A percentile compares a stretch with the other conserved stretches of the same genome.
Evolutionary conservation across 2,888 invertebrate species (phyloP).

Genomic region (Papilio elwesi): DNA sequence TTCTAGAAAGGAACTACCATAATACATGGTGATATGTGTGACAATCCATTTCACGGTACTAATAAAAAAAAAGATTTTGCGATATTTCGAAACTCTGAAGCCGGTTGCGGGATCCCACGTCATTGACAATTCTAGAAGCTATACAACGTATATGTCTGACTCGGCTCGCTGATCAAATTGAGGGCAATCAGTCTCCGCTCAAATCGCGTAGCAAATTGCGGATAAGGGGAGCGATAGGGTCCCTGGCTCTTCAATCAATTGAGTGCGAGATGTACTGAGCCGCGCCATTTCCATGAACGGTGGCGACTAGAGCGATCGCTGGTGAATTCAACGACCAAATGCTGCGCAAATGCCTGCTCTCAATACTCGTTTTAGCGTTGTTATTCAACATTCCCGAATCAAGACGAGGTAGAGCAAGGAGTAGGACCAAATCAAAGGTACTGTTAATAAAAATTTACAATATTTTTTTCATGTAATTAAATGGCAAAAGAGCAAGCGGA

Average conservation of each 20-base stretch:
- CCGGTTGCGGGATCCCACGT: constrained; percentile 15
- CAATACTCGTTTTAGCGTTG: constrained; percentile 51
- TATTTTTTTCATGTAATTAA: too few relatives aligned
- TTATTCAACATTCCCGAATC: constrained; percentile 71
- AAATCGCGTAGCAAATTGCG: constrained; percentile 61
- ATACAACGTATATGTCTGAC: background rate
- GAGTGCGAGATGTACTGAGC: constrained; percentile 59
- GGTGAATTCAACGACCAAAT: constrained; percentile 49
- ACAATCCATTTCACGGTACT: too few relatives aligned
- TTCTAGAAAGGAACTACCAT: too few relatives aligned
- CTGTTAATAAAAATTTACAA: too few relatives aligned
- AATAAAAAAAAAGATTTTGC: too few relatives aligned
- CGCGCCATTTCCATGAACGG: constrained; percentile 33
- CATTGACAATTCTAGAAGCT: constrained; percentile 28
- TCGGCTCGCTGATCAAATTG: constrained; percentile 22
- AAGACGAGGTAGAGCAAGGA: constrained; percentile 88
- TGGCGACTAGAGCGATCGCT: constrained; percentile 32
- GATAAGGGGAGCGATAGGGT: constrained; percentile 72
- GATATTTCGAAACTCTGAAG: too few relatives aligned
- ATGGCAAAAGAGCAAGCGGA: too few relatives aligned
- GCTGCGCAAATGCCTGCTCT: constrained; percentile 56
- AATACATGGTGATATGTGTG: too few relatives aligned
- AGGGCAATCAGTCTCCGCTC: constrained; percentile 40
- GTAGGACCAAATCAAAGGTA: constrained; percentile 91
- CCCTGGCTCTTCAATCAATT: constrained; percentile 76